Conservation (phyloP, 2,888 invertebrate species). For the Callimorpha dominula region DNA sequence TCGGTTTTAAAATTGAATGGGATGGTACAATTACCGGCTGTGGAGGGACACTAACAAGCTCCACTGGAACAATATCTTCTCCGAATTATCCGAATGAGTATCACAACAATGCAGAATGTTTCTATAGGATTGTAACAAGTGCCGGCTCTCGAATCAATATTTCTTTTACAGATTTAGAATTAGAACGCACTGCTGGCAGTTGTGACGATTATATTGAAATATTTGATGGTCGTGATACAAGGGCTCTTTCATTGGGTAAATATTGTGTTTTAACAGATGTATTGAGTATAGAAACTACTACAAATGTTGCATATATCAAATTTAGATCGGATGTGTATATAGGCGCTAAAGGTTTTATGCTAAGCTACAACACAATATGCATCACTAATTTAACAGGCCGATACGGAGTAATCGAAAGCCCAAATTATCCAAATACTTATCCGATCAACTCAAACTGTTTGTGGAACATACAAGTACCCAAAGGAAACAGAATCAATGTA, state of each 20-base stretch:
- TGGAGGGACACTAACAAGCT: slow-evolving; percentile 91
- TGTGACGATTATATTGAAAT: slow-evolving; percentile 90
- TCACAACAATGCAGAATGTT: slow-evolving; percentile 90
- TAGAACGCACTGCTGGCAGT: slow-evolving; percentile 88
- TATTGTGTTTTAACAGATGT: slow-evolving; percentile 86
- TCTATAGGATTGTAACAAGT: slow-evolving; percentile 92
- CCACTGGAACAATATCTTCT: slow-evolving; percentile 92
- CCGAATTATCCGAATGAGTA: slow-evolving; percentile 95
- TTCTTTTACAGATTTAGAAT: slow-evolving; percentile 90
- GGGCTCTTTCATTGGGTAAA: slow-evolving; percentile 85
- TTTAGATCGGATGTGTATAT: slow-evolving; percentile 90
- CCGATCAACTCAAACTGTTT: slow-evolving; percentile 89
- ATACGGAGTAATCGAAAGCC: slow-evolving; percentile 94
- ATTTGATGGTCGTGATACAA: slow-evolving; percentile 88
- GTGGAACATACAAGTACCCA: slow-evolving; percentile 92
- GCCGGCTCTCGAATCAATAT: slow-evolving; percentile 90
- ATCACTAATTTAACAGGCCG: slow-evolving; percentile 88
- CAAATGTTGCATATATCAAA: slow-evolving; percentile 89
- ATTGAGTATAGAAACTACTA: slow-evolving; percentile 84
- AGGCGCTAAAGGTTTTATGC: slow-evolving; percentile 91
- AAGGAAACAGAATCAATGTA: slow-evolving; percentile 92
- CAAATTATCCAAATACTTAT: slow-evolving; percentile 92
- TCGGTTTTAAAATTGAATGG: slow-evolving; percentile 90
- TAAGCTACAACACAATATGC: slow-evolving; percentile 92
- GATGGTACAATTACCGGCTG: slow-evolving; percentile 88